Evolutionary conservation across 2,113 vertebrate species (phyloP).

Genomic region (Hyaena hyaena): DNA sequence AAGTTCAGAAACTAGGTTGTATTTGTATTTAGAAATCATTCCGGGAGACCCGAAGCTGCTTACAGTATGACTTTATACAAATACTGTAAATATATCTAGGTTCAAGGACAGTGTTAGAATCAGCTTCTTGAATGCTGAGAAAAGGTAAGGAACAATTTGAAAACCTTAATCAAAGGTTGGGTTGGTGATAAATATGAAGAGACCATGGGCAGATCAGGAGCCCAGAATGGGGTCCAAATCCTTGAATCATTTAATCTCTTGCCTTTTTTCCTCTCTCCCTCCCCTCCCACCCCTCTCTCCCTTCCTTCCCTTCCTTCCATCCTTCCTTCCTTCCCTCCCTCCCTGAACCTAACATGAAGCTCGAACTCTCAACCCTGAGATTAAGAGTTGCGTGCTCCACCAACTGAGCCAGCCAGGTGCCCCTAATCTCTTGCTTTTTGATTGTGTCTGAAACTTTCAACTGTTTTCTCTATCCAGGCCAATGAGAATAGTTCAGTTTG

Average conservation of each 20-base stretch:
- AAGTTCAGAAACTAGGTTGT: conserved; percentile 67
- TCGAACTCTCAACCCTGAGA: not conserved
- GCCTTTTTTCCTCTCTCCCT: not conserved
- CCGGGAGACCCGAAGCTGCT: conserved; percentile 62
- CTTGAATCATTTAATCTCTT: not conserved
- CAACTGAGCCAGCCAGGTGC: not conserved
- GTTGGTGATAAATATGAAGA: not conserved
- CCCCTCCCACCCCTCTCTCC: too few relatives aligned
- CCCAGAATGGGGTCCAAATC: not conserved
- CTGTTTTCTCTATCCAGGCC: not conserved
- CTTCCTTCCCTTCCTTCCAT: too few relatives aligned
- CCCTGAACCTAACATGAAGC: not conserved
- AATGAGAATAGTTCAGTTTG: not conserved
- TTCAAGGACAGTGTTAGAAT: conserved; percentile 75
- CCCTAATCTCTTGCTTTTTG: not conserved
- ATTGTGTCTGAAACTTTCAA: not conserved
- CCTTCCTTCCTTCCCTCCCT: not conserved
- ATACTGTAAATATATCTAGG: not conserved
- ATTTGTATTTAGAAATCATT: conserved; percentile 67
- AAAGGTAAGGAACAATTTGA: conserved; percentile 57
- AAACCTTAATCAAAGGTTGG: conserved; percentile 35
- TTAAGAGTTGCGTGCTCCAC: not conserved
- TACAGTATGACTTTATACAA: conserved; percentile 37
- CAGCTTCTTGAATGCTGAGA: conserved; percentile 66
- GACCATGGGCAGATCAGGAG: not conserved